phyloP scores from a whole-genome alignment of 2,888 invertebrate species.

The Ditylenchus weischeri region DNA sequence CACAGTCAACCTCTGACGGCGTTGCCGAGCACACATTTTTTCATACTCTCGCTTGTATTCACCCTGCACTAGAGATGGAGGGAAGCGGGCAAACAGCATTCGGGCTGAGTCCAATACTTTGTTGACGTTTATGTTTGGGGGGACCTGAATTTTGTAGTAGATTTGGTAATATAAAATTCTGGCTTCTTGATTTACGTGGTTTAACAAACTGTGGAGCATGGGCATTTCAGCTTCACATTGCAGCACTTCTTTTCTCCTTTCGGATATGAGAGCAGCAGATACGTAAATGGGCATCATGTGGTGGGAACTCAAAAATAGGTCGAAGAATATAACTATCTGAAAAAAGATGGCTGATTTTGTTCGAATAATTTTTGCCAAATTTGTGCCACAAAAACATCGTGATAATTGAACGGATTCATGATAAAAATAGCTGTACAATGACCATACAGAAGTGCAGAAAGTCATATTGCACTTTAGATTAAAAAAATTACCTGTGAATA shows the following conservation, averaged over 20 bases:
- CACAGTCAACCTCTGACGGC: slow-evolving; percentile 9
- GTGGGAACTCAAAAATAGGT: slow-evolving; percentile 87
- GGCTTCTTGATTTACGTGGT: slow-evolving; percentile 4
- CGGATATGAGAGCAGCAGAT: slow-evolving; percentile 79
- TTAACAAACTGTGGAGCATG: slow-evolving; percentile 33
- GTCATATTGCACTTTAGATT: no score
- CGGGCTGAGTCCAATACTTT: slow-evolving; percentile 28
- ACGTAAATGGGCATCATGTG: slow-evolving; percentile 86
- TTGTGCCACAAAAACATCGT: no score
- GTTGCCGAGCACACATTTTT: slow-evolving; percentile 23
- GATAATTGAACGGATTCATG: no score
- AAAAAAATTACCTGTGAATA: slow-evolving; percentile 63
- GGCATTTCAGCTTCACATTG: slow-evolving; percentile 40
- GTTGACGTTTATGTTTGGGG: slow-evolving; percentile 29
- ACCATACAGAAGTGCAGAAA: no score
- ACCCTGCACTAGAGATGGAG: slow-evolving; percentile 27
- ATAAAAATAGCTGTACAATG: no score
- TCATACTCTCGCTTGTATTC: slow-evolving; percentile 24
- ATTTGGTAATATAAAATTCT: no score
- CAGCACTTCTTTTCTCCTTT: slow-evolving; percentile 36
- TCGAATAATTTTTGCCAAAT: no score
- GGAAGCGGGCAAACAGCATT: slow-evolving; percentile 28
- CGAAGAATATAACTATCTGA: slow-evolving; percentile 71
- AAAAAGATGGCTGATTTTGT: background rate
- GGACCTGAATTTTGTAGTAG: slow-evolving; percentile 23